Evolutionary conservation across 2,113 vertebrate species (phyloP).

Genomic region (Neodon shergylaensis): DNA sequence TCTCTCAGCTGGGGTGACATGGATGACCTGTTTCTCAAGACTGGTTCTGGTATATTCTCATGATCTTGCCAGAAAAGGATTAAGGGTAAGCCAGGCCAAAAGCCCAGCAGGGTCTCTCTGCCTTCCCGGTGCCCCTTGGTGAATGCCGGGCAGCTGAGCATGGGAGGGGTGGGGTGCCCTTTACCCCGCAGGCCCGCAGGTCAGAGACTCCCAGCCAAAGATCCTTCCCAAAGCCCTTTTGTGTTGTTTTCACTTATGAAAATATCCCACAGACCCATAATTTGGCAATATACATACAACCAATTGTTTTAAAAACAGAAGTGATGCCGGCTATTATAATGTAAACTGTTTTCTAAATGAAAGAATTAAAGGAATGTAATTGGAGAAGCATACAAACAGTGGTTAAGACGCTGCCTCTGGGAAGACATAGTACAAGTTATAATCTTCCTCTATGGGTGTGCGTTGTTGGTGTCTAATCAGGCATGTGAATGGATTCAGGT

Average conservation of each 20-base stretch:
- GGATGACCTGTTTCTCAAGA: background rate
- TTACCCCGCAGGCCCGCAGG: background rate
- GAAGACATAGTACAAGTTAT: constrained; percentile 84
- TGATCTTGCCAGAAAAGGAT: background rate
- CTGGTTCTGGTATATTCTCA: background rate
- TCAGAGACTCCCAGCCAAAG: constrained; percentile 36
- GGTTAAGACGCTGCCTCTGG: constrained; percentile 83
- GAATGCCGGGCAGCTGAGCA: no score
- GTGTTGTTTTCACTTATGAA: constrained; percentile 73
- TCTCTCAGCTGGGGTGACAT: background rate
- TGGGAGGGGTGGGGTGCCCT: background rate
- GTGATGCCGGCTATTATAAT: constrained; percentile 82
- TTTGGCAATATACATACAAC: constrained; percentile 80
- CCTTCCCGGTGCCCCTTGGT: background rate
- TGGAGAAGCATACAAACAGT: constrained; percentile 83
- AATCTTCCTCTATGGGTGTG: constrained; percentile 83
- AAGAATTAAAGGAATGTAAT: constrained; percentile 84
- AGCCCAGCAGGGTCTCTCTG: background rate
- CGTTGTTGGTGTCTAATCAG: constrained; percentile 84
- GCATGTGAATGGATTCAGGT: constrained; percentile 84
- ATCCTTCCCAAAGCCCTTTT: constrained; percentile 49
- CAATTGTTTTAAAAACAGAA: constrained; percentile 85
- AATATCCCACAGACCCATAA: constrained; percentile 67
- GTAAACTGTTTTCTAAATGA: constrained; percentile 82
- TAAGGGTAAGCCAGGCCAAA: background rate